phyloP scores from a whole-genome alignment of 2,113 vertebrate species.

The Crypturellus undulatus region DNA sequence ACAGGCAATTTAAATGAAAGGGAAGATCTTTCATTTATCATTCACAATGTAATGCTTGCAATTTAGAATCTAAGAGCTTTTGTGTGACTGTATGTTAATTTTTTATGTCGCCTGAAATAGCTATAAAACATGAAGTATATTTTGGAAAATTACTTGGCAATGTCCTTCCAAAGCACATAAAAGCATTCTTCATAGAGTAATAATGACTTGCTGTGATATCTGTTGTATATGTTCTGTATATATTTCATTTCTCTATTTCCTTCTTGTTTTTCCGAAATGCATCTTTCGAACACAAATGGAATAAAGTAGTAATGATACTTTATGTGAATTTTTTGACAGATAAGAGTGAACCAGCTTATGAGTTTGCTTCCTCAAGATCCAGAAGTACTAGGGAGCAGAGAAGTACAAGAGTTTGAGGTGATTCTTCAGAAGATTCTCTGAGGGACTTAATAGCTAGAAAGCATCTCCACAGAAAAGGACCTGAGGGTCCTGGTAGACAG shows the following conservation, averaged over 20 bases:
- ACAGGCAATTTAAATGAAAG: neutral
- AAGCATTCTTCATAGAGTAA: neutral
- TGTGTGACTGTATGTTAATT: slow-evolving; percentile 14
- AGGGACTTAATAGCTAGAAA: neutral
- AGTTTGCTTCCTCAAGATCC: neutral
- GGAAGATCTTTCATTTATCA: neutral
- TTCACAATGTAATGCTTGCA: slow-evolving; percentile 10
- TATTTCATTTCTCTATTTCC: neutral
- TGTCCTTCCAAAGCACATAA: slow-evolving; percentile 43
- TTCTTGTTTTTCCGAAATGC: neutral
- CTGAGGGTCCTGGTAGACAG: neutral
- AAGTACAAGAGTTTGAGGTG: neutral
- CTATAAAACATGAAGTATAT: slow-evolving; percentile 13
- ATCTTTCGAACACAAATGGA: neutral
- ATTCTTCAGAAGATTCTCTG: neutral
- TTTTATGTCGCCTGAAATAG: slow-evolving; percentile 57
- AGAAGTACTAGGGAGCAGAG: neutral
- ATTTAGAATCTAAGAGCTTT: slow-evolving; percentile 39
- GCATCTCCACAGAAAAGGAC: neutral
- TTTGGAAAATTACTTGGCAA: slow-evolving; percentile 40
- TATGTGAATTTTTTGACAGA: neutral
- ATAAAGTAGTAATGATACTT: neutral
- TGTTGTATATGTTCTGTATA: neutral
- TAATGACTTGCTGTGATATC: neutral
- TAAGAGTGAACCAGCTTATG: neutral